These are phyloP conservation scores for Eretmochelys imbricata DNA, from an alignment of 2,113 vertebrate species.

Conservation along the genomic window DNA sequence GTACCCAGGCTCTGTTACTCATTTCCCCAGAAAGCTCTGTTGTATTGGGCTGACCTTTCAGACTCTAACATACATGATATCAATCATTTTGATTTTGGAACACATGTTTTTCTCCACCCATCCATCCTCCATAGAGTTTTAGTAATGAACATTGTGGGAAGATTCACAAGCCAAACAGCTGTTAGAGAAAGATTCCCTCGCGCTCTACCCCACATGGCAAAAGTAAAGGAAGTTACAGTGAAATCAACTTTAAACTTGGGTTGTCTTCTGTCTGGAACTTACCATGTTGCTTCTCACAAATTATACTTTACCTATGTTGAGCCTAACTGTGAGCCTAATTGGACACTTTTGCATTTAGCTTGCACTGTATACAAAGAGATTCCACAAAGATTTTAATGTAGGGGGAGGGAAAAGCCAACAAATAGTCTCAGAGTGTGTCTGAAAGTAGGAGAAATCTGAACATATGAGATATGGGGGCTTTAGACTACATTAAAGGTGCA, in stretches of 20 bases:
- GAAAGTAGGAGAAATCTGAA: background rate
- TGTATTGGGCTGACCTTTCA: slow-evolving; percentile 32
- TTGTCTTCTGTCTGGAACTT: slow-evolving; percentile 21
- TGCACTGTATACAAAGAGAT: background rate
- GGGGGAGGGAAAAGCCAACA: background rate
- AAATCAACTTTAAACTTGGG: background rate
- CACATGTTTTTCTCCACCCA: background rate
- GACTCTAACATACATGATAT: slow-evolving; percentile 12
- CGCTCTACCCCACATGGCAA: background rate
- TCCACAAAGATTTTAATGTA: background rate
- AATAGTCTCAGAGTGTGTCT: background rate
- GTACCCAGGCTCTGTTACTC: background rate
- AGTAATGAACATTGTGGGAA: background rate
- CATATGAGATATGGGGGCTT: background rate
- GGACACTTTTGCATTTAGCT: background rate
- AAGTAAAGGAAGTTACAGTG: background rate
- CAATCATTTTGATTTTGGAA: slow-evolving; percentile 29
- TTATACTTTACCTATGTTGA: background rate
- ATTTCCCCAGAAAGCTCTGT: background rate
- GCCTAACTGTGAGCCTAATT: background rate
- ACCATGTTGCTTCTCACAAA: background rate
- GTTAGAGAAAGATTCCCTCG: slow-evolving; percentile 28
- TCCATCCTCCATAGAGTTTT: background rate
- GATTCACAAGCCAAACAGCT: slow-evolving; percentile 48
- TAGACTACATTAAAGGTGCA: rapidly evolving